These are phyloP conservation scores for Drosophila melanica DNA, from an alignment of 1,140 invertebrate species.

Conservation along the genomic window DNA sequence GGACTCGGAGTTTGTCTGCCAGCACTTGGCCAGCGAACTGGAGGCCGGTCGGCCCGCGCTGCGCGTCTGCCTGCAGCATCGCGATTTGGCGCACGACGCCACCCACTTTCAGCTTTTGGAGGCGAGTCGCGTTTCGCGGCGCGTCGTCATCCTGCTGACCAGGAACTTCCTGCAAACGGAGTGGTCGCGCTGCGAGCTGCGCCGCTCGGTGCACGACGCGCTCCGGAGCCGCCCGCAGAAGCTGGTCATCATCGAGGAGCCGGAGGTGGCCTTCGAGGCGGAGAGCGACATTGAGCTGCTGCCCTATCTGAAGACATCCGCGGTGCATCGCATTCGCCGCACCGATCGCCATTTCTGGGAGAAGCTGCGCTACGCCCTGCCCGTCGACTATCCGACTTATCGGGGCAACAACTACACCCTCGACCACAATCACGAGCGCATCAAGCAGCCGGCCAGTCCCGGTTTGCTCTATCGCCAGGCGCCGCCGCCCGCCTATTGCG, in stretches of 20 bases:
- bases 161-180: slow-evolving; percentile 93
- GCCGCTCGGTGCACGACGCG: slow-evolving; percentile 92
- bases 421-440: slow-evolving; percentile 86
- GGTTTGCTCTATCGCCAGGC: slow-evolving; percentile 81
- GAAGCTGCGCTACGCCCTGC: slow-evolving; percentile 94
- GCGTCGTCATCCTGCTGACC: slow-evolving; percentile 91
- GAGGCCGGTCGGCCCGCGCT: slow-evolving; percentile 90
- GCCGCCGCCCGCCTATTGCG: slow-evolving; percentile 84
- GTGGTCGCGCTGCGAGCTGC: slow-evolving; percentile 93
- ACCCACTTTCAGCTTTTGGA: slow-evolving; percentile 90
- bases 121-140: slow-evolving; percentile 92
- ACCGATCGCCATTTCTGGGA: slow-evolving; percentile 96
- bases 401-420: slow-evolving; percentile 87
- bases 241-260: slow-evolving; percentile 93
- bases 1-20: slow-evolving; percentile 94
- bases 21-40: slow-evolving; percentile 91
- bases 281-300: slow-evolving; percentile 93
- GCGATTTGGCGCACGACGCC: slow-evolving; percentile 88
- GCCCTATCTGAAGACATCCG: slow-evolving; percentile 94
- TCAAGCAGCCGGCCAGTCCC: slow-evolving; percentile 86
- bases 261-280: slow-evolving; percentile 89
- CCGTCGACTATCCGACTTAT: slow-evolving; percentile 86
- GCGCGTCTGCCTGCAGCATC: slow-evolving; percentile 93
- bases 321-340: slow-evolving; percentile 92
- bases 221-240: slow-evolving; percentile 91